Evolutionary conservation across 1,140 invertebrate genomes (phyloP).

Genomic region (Drosophila suzukii): DNA sequence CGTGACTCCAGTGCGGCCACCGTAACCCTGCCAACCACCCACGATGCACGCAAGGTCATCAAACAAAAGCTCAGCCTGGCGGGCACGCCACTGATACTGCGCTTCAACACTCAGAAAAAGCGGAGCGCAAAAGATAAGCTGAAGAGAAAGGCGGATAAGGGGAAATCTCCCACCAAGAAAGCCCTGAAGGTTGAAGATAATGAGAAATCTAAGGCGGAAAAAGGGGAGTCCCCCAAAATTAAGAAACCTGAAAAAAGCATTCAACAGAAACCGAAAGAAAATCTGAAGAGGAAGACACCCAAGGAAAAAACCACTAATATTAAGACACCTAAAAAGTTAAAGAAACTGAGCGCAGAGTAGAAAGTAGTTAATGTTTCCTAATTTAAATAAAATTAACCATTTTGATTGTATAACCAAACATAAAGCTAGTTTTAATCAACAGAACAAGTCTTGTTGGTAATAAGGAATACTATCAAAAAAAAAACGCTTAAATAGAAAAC

Average conservation of each 20-base stretch:
- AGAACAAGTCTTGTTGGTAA: too few species aligned
- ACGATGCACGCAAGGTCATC: slow-evolving; percentile 64
- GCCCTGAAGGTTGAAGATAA: not conserved
- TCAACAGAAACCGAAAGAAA: slow-evolving; percentile 16
- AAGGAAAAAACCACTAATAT: slow-evolving; percentile 1
- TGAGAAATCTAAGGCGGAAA: not conserved
- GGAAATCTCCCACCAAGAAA: slow-evolving; percentile 7
- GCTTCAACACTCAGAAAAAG: slow-evolving; percentile 61
- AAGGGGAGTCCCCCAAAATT: slow-evolving; percentile 3
- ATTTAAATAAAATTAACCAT: slow-evolving; percentile 20
- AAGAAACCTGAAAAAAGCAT: not conserved
- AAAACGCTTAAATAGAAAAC: not conserved
- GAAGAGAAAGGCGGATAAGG: slow-evolving; percentile 38
- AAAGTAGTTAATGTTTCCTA: slow-evolving; percentile 27
- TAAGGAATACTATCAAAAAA: too few species aligned
- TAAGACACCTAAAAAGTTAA: slow-evolving; percentile 32
- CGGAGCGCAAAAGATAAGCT: slow-evolving; percentile 30
- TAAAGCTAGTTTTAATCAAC: not conserved
- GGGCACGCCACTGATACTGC: slow-evolving; percentile 60
- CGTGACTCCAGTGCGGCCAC: slow-evolving; percentile 66
- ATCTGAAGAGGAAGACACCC: slow-evolving; percentile 13
- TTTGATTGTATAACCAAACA: not conserved
- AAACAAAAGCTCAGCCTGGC: slow-evolving; percentile 59
- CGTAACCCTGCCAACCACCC: slow-evolving; percentile 69
- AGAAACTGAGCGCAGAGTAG: slow-evolving; percentile 29